Conservation (phyloP, 2,113 vertebrate genomes). For the Chinchilla lanigera region DNA sequence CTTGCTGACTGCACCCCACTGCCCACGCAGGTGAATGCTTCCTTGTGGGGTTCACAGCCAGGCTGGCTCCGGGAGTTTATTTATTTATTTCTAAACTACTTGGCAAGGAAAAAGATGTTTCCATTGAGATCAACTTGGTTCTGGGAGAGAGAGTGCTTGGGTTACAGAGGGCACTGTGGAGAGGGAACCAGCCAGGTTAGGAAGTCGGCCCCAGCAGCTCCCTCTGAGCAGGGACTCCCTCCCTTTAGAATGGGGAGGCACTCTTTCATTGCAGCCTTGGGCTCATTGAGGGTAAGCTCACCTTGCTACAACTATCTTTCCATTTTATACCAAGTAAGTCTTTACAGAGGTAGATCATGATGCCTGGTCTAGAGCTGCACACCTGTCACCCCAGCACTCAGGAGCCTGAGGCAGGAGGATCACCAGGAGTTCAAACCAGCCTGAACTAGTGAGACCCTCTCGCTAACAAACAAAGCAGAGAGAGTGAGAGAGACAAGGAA, state of each 20-base stretch:
- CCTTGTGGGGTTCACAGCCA: neutral
- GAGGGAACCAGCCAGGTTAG: constrained; percentile 49
- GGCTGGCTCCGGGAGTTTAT: neutral
- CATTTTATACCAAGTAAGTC: rapidly evolving
- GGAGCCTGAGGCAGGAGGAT: neutral
- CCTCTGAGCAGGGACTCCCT: constrained; percentile 9
- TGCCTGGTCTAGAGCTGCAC: neutral
- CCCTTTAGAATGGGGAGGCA: neutral
- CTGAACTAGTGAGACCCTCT: neutral
- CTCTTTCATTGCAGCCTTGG: neutral
- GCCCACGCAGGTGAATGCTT: constrained; percentile 31
- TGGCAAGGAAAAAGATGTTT: neutral
- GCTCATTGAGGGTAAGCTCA: constrained; percentile 19
- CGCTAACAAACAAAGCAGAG: neutral
- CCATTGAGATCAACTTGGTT: neutral
- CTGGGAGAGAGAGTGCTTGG: constrained; percentile 54
- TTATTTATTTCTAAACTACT: constrained; percentile 14
- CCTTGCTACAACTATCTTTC: constrained; percentile 25
- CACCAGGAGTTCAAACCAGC: neutral
- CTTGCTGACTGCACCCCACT: neutral
- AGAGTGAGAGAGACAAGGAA: neutral
- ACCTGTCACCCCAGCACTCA: neutral
- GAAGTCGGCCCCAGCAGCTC: neutral
- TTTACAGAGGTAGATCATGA: neutral
- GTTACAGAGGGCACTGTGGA: constrained; percentile 80